Conservation (phyloP, 2,797 vertebrate genomes). For the Gymnocypris eckloni region DNA sequence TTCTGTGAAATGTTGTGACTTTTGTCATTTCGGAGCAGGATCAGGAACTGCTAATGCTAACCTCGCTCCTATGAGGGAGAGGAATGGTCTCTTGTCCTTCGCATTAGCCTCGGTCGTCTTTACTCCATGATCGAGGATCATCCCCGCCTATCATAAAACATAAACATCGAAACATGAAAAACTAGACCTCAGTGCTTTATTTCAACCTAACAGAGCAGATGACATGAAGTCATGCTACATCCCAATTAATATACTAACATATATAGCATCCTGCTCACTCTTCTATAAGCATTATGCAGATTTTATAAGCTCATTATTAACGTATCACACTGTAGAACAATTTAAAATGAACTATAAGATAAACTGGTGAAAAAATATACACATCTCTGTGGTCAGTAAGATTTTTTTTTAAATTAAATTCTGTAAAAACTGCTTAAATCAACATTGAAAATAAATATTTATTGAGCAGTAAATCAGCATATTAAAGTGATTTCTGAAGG, state of each 20-base stretch:
- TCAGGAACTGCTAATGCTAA: constrained; percentile 66
- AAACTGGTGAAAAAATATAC: neutral
- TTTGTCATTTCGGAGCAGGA: neutral
- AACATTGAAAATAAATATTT: neutral
- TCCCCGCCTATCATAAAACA: constrained; percentile 83
- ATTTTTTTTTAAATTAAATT: no score
- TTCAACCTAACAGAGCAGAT: neutral
- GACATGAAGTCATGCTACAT: no score
- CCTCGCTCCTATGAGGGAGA: constrained; percentile 92
- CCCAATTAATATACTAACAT: neutral
- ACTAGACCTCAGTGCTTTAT: neutral
- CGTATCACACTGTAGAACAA: neutral
- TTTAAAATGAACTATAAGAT: neutral
- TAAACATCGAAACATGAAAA: constrained; percentile 13
- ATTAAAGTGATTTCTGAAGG: neutral
- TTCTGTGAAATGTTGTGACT: neutral
- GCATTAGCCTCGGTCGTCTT: constrained; percentile 91
- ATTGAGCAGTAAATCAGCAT: neutral
- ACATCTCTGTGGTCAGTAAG: no score
- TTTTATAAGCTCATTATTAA: no score
- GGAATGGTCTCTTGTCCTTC: constrained; percentile 94
- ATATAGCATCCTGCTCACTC: neutral
- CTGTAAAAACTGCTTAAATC: neutral
- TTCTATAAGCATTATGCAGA: neutral
- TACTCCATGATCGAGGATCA: constrained; percentile 96